These are phyloP conservation scores for Vicugna pacos DNA, from an alignment of 2,113 vertebrate genomes.

Conservation along the genomic window DNA sequence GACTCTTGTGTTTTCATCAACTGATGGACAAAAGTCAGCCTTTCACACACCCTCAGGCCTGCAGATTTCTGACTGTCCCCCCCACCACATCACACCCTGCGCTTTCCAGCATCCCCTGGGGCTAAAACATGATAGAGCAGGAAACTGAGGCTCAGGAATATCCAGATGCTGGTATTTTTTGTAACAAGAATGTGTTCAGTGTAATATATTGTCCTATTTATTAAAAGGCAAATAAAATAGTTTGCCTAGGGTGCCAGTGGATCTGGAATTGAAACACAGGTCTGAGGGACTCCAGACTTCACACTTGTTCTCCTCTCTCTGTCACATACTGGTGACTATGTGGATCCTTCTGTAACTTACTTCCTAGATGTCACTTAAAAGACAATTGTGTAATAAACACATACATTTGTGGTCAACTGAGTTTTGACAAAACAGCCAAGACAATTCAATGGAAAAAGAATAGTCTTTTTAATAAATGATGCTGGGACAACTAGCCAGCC, in stretches of 20 bases:
- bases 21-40: not conserved
- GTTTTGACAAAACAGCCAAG: not conserved
- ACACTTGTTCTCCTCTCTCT: not conserved
- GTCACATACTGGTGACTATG: not conserved
- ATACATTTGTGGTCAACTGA: not conserved
- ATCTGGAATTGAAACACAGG: not conserved
- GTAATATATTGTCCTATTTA: not conserved
- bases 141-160: not conserved
- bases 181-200: not conserved
- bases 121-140: not conserved
- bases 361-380: not conserved
- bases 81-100: too few species aligned
- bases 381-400: not conserved
- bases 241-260: not conserved
- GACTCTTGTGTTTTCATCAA: not conserved
- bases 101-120: not conserved
- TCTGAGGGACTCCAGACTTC: not conserved
- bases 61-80: not conserved
- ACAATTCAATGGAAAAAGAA: not conserved
- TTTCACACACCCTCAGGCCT: not conserved
- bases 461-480: not conserved
- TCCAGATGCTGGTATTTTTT: not conserved
- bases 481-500: not conserved
- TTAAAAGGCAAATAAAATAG: not conserved
- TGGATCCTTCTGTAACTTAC: not conserved